phyloP scores from a whole-genome alignment of 2,888 invertebrate genomes.

The Trissolcus japonicus region DNA sequence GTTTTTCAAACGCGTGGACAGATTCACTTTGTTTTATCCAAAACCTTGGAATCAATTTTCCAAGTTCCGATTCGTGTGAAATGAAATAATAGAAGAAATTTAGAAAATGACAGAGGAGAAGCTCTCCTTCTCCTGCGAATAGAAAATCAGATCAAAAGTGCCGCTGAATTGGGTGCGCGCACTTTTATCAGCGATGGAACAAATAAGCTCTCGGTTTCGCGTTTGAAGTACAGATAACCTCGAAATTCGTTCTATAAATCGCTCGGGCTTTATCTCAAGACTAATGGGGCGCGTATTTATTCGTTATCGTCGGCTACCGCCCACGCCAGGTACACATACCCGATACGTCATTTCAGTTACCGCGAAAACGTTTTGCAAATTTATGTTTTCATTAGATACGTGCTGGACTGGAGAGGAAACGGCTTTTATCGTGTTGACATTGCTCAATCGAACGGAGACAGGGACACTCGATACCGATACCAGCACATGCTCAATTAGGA shows the following conservation, averaged over 20 bases:
- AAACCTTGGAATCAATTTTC: too few relatives aligned
- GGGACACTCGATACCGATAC: conserved; percentile 35
- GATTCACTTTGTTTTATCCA: too few relatives aligned
- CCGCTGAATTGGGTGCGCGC: conserved; percentile 19
- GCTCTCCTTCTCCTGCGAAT: conserved; percentile 5
- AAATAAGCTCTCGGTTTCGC: conserved; percentile 52
- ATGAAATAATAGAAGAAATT: conserved; percentile 2
- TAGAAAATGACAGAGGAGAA: neutral
- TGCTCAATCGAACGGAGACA: conserved; percentile 45
- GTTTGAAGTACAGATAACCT: conserved; percentile 48
- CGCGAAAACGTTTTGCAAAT: conserved; percentile 45
- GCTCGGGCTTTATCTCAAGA: conserved; percentile 52
- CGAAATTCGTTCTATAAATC: conserved; percentile 54
- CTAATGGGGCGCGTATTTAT: conserved; percentile 57
- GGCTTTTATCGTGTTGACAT: conserved; percentile 48
- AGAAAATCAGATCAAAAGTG: conserved; percentile 48
- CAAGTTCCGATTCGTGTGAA: too few relatives aligned
- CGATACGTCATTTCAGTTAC: conserved; percentile 51
- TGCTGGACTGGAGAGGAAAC: conserved; percentile 24
- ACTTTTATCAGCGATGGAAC: conserved; percentile 50
- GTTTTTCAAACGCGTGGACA: too few relatives aligned
- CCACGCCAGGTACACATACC: conserved; percentile 30
- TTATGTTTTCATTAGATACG: conserved; percentile 56
- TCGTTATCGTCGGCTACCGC: conserved; percentile 55
- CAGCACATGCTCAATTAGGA: conserved; percentile 33